Base-by-base conservation (phyloP, 2,888 invertebrate genomes). In the Syrphus vitripennis region DNA sequence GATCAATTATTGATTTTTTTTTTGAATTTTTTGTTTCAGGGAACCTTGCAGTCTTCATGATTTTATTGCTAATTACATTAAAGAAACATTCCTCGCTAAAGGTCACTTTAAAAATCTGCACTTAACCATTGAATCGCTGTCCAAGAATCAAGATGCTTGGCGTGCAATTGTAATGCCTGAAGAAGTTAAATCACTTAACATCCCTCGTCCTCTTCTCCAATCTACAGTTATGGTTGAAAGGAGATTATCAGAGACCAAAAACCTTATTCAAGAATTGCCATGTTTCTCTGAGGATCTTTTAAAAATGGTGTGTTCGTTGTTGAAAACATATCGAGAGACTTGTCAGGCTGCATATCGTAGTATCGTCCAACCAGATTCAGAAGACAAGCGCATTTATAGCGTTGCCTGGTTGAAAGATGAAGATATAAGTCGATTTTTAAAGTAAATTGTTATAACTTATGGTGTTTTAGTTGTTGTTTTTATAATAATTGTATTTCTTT, bases 391-490 rank as follows among this genome's bases (percentile, higher is more conserved):
- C 83, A 95, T 97, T 79, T 96, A 97, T 88, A 97, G 96, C 89
- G 96, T 97, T 0, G 95, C 96, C 12, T 97, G 98, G 98, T 94
- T 98, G 1, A 97, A 97, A 88, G 98, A 99, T 92, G 98, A 98
- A 89, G 98, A 99, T 91, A 98, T 99, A 83, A 97, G 96, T 90
- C 93, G 98, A 71, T 97, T 98, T 93, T 94, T 99, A 89, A 97
- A 97, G 95, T 95, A 24, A 61, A 14, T 12, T 3, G 7, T 5
- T 48, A 48, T 21, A 21, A n/a, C 6, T 14, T 50, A 1, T 6
- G 10, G 4, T 14, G 4, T n/a, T 26, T 34, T 19, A 94, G 88
- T 92, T 93, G 57, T 3, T 4, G 21, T 21, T 19, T n/a, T n/a
- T n/a, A n/a, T n/a, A n/a, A 12, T 21, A 10, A 14, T 26, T 53